Evolutionary conservation across 64 coral and sea anemone species (phyloP).

Genomic region (Hydrozoanthus tunicans): DNA sequence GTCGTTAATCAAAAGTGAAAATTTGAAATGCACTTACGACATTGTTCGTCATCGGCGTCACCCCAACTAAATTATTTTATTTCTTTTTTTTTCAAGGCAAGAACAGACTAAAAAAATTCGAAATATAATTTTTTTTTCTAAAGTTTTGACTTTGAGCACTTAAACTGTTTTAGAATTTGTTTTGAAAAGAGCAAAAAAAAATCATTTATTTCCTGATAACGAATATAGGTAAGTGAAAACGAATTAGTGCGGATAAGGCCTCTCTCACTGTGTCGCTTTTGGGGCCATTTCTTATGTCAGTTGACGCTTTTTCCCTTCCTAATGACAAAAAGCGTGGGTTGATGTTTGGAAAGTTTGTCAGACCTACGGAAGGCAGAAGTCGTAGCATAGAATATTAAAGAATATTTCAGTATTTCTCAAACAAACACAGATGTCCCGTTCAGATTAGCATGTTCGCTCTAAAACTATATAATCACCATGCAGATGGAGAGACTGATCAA

Average conservation of each 20-base stretch:
- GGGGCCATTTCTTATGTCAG: constrained; percentile 7
- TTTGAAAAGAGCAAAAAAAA: not conserved
- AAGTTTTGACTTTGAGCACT: not conserved
- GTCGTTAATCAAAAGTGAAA: not conserved
- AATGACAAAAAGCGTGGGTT: constrained; percentile 41
- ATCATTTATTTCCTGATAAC: not conserved
- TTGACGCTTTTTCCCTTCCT: not conserved
- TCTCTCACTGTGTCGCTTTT: not conserved
- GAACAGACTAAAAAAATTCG: not conserved
- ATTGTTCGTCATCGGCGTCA: not conserved
- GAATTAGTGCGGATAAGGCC: not conserved
- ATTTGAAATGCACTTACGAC: not conserved
- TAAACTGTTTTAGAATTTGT: not conserved
- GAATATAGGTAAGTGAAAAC: not conserved
- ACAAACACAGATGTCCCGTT: constrained; percentile 51
- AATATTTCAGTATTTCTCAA: constrained; percentile 56
- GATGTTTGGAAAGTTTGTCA: constrained; percentile 37
- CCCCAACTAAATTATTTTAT: not conserved
- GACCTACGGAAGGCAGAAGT: constrained; percentile 14
- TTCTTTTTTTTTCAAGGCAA: not conserved
- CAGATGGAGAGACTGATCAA: constrained; percentile 42
- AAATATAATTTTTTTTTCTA: not conserved
- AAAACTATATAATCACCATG: constrained; percentile 30
- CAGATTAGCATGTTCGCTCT: constrained; percentile 50
- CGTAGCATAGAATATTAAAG: constrained; percentile 26